Evolutionary conservation across 2,888 invertebrate genomes (phyloP).

Genomic region (Brachyopa scutellaris): DNA sequence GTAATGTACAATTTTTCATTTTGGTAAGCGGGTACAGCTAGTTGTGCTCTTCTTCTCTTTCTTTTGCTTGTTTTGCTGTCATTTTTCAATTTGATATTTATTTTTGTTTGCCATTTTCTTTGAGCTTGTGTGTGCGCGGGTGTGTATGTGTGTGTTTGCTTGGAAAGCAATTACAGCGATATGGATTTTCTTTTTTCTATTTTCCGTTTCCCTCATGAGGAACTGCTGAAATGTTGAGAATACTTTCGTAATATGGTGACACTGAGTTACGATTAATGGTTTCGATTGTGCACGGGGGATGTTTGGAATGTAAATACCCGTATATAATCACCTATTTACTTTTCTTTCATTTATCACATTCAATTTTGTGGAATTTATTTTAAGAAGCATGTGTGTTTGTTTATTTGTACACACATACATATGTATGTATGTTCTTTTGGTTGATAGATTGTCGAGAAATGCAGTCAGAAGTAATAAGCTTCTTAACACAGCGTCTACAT

Average conservation of each 20-base stretch:
- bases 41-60: conserved; percentile 8
- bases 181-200: conserved; percentile 47
- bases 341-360: conserved; percentile 26
- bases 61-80: conserved; percentile 31
- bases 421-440: too few species aligned
- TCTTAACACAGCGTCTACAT: too few species aligned
- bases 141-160: conserved; percentile 30
- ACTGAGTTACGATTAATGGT: conserved; percentile 63
- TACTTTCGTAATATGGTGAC: conserved; percentile 61
- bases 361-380: conserved; percentile 1
- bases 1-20: conserved; percentile 72
- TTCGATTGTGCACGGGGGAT: not conserved
- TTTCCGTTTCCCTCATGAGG: conserved; percentile 1
- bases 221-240: conserved; percentile 22
- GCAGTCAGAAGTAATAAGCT: too few species aligned
- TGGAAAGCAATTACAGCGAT: conserved; percentile 66
- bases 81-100: conserved; percentile 57
- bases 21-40: conserved; percentile 52
- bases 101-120: conserved; percentile 14
- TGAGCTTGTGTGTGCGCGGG: not conserved
- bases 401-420: too few species aligned
- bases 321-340: conserved; percentile 35
- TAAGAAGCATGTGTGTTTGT: too few species aligned
- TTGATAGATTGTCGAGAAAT: too few species aligned
- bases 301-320: conserved; percentile 34